Base-by-base conservation (phyloP, 2,113 vertebrate genomes). In the Cervus canadensis region DNA sequence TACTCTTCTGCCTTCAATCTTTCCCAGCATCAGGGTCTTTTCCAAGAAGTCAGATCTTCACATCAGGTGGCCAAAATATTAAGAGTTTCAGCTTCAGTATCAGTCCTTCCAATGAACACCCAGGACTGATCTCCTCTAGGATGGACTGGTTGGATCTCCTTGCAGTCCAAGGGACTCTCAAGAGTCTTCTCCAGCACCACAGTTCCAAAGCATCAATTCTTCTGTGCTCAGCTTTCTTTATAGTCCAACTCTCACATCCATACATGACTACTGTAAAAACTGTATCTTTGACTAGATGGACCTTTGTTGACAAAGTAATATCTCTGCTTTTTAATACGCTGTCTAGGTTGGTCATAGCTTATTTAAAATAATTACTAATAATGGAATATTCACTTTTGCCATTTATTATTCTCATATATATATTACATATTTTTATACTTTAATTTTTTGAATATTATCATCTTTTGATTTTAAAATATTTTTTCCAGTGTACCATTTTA, bases 231-330 rank as follows among this genome's bases (percentile, higher is more conserved):
- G 23, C n/a, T 23, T 71, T 71, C n/a, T 23, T 36, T 36, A 71
- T 10, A 71, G 19, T 23, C 19, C 19, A 71, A 36, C 19, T 71
- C 64, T 71, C 64, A 21, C n/a, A 36, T 71, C 17, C 64, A 71
- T 71, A 71, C 19, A 36, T 71, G 19, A 67, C 17, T 23, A 71
- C 19, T 36, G n/a, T 4, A 71, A 71, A 71, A 71, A 71, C n/a
- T 2, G 0, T 71, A 71, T 40, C 67, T 23, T 71, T 3, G n/a
- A 71, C 19, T 71, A 71, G n/a, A 23, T 0, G 10, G 19, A 71
- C n/a, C 2, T 71, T 23, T 40, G n/a, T 71, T 2, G 10, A 10
- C 67, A 71, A 71, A 40, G 19, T 40, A 40, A 71, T 71, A 5
- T 71, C 67, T 40, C 67, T 71, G n/a, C 67, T 71, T 71, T 71